A percentile compares a stretch with the other conserved stretches of the same genome.
These are phyloP conservation scores for Slavum lentiscoides DNA, from an alignment of 2,888 invertebrate genomes.

Conservation along the genomic window DNA sequence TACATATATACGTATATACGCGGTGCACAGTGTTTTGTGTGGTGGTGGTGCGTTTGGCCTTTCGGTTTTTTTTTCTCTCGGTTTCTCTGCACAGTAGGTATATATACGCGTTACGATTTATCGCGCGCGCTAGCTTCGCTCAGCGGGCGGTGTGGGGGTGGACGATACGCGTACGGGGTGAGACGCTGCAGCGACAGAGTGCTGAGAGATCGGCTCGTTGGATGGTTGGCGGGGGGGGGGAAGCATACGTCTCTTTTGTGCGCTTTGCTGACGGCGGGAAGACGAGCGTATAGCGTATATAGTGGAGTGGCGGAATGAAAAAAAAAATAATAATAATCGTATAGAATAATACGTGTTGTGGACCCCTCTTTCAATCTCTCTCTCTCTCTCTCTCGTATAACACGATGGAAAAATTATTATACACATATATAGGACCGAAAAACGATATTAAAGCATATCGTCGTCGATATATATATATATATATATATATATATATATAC, in stretches of 20 bases:
- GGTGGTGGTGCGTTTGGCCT: conserved; percentile 23
- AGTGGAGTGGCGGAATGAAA: too few species aligned
- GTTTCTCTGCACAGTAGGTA: background rate
- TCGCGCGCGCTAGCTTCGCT: background rate
- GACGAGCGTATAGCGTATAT: background rate
- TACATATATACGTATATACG: background rate
- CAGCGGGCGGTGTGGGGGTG: too few species aligned
- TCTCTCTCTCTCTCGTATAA: background rate
- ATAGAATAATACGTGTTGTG: background rate
- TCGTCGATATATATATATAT: conserved; percentile 15
- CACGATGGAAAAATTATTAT: too few species aligned
- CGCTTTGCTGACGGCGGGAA: background rate
- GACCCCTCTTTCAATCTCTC: background rate
- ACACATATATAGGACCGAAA: background rate
- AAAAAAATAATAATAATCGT: background rate
- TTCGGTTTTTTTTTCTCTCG: conserved; percentile 27
- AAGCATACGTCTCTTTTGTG: conserved; percentile 8
- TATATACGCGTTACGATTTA: conserved; percentile 9
- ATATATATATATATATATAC: too few species aligned
- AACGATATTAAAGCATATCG: conserved; percentile 41
- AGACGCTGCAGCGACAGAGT: too few species aligned
- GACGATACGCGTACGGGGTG: too few species aligned
- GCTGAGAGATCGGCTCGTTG: too few species aligned
- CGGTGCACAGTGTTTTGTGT: background rate
- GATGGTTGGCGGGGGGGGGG: too few species aligned